phyloP scores from a whole-genome alignment of 2,113 vertebrate genomes.

The Dasypus novemcinctus region DNA sequence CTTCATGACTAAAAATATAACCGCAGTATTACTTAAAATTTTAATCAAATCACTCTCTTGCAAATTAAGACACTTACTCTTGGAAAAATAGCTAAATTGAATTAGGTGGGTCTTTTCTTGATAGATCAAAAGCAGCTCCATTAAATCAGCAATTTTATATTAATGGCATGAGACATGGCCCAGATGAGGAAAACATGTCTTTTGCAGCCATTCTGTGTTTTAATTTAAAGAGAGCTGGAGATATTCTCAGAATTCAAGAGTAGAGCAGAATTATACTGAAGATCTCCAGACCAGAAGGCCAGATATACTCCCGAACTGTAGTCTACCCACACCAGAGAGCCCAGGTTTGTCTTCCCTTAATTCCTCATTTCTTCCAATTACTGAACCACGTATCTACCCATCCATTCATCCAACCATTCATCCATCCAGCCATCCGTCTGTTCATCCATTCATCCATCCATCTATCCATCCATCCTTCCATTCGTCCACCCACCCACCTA shows the following conservation, averaged over 20 bases:
- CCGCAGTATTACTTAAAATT: constrained; percentile 72
- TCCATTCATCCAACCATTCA: neutral
- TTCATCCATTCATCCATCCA: neutral
- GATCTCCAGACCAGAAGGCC: neutral
- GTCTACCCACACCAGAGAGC: neutral
- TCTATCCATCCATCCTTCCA: neutral
- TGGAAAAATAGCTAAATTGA: constrained; percentile 72
- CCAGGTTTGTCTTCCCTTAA: neutral
- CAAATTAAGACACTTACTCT: constrained; percentile 74
- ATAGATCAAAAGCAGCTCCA: constrained; percentile 71
- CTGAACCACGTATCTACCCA: neutral
- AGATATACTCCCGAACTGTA: neutral
- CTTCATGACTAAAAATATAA: constrained; percentile 68
- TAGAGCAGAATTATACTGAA: neutral
- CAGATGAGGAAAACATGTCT: constrained; percentile 48
- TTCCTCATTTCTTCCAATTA: neutral
- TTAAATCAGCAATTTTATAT: constrained; percentile 68
- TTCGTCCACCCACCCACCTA: fast-evolving
- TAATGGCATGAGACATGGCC: constrained; percentile 57
- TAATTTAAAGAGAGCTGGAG: constrained; percentile 11
- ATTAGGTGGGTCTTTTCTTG: constrained; percentile 68
- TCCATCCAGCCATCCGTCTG: neutral
- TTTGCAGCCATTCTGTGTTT: constrained; percentile 37
- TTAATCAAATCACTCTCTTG: constrained; percentile 71
- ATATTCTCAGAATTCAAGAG: neutral